Conservation (phyloP, 2,113 vertebrate species). For the Potamarius usumacintae region DNA sequence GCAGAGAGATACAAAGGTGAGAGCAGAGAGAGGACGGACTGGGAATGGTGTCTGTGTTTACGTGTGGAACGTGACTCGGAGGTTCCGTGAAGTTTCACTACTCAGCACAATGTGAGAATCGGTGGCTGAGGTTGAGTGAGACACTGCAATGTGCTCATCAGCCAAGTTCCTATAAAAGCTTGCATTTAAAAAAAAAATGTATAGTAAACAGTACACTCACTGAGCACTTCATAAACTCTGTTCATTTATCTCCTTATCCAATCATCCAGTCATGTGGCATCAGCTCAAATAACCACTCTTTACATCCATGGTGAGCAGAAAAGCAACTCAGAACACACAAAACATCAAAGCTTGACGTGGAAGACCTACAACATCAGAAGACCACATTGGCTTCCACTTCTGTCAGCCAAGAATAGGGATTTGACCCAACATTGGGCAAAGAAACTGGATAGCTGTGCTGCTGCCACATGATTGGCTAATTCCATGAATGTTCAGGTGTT, state of each 20-base stretch:
- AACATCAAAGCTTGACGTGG: background rate
- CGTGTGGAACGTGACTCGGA: constrained; percentile 24
- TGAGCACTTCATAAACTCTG: background rate
- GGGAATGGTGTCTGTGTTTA: constrained; percentile 1
- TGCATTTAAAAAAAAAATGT: background rate
- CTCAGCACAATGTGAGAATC: background rate
- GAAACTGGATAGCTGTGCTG: background rate
- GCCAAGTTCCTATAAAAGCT: background rate
- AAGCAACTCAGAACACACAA: background rate
- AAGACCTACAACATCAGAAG: background rate
- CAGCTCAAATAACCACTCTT: background rate
- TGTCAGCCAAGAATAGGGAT: background rate
- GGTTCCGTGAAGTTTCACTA: background rate
- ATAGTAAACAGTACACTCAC: background rate
- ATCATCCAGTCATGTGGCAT: background rate
- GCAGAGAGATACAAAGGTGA: background rate
- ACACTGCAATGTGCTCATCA: background rate
- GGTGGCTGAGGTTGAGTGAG: background rate
- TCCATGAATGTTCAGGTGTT: background rate
- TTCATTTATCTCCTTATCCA: background rate
- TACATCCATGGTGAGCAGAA: background rate
- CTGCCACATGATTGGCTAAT: background rate
- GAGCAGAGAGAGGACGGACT: background rate
- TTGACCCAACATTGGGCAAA: background rate
- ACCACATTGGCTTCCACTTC: too few species aligned